Base-by-base conservation (phyloP, 2,888 invertebrate genomes). In the Spodoptera picta region DNA sequence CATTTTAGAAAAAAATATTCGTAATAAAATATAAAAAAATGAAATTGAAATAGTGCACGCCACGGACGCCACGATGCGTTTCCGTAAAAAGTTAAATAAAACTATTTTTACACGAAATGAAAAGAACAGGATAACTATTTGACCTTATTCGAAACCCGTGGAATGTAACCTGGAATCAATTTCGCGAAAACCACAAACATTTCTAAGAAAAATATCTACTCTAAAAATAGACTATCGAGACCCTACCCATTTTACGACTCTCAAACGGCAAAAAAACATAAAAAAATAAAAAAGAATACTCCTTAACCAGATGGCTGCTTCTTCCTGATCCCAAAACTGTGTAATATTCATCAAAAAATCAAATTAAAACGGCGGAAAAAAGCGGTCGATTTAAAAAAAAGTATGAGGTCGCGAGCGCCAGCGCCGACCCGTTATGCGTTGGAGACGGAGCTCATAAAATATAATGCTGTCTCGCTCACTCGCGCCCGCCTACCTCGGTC, bases 401-500 rank as follows among this genome's bases (percentile, higher is more conserved):
- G 81, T 81, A 65, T 84, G 83, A 88, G 86, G 86, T 87, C 87
- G 88, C 73, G 62, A 82, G 86, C 87, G 86, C 84, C 53, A 73
- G 90, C 90, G 90, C 89, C 81, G 75, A 82, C 87, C 90, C 92
- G 92, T 92, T 92, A 92, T 74, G 61, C 73, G 60, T 69, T 71
- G 62, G 45, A 60, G 77, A 70, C 80, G 85, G 65, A 70, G 78
- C 79, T 77, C 77, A 72, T 68, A 53, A 64, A 63, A 68, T 55
- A 7, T 83, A 69, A 67, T 27, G 59, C 80, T 57, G 76, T 90
- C 90, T 87, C 90, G 58, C 79, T 93, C 85, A 52, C 78, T 71
- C 87, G 79, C 84, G 82, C 80, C 86, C 92, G 91, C 92, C 92
- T 89, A 90, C 91, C 83, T 69, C 83, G 84, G 89, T 87, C 86